Percentiles rank a stretch among this genome's conserved stretches.
These are phyloP conservation scores for Clarias fuscus DNA, from an alignment of 2,797 vertebrate genomes.

Conservation along the genomic window DNA sequence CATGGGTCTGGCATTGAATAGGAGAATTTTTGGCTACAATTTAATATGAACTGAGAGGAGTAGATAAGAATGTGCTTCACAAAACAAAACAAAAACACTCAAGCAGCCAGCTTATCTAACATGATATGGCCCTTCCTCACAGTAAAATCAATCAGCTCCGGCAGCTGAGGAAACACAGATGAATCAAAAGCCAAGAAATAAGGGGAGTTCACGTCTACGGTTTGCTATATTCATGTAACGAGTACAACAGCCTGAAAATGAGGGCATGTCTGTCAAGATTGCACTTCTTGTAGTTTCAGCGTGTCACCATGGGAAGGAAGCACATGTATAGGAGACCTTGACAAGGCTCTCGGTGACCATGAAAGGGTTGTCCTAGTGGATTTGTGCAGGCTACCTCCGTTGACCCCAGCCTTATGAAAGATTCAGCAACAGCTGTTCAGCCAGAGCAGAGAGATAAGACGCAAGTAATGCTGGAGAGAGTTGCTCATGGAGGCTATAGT, in stretches of 20 bases:
- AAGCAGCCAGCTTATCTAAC: slow-evolving; percentile 40
- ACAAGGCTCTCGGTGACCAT: slow-evolving; percentile 40
- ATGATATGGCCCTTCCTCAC: slow-evolving; percentile 45
- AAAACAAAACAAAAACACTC: slow-evolving; percentile 54
- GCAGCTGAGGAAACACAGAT: slow-evolving; percentile 35
- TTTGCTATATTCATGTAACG: slow-evolving; percentile 20
- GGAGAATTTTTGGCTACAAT: slow-evolving; percentile 52
- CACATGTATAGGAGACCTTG: slow-evolving; percentile 24
- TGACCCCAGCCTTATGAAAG: slow-evolving; percentile 58
- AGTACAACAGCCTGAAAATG: slow-evolving; percentile 28
- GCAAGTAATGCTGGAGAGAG: slow-evolving; percentile 21
- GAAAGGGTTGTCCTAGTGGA: slow-evolving; percentile 40
- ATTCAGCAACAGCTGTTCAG: slow-evolving; percentile 57
- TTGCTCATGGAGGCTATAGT: slow-evolving; percentile 24
- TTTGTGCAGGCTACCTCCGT: slow-evolving; percentile 40
- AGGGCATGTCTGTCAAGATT: slow-evolving; percentile 15
- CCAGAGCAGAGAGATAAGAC: slow-evolving; percentile 27
- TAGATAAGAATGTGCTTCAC: slow-evolving; percentile 45
- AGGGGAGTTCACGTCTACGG: background rate
- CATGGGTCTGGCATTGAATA: slow-evolving; percentile 43
- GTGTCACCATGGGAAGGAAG: slow-evolving; percentile 30
- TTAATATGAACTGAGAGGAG: slow-evolving; percentile 49
- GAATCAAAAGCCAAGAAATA: slow-evolving; percentile 12
- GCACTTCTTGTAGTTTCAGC: slow-evolving; percentile 15
- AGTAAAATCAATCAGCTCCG: slow-evolving; percentile 38